These are phyloP conservation scores for Hyperopisus bebe DNA, from an alignment of 2,113 vertebrate species.

Conservation along the genomic window DNA sequence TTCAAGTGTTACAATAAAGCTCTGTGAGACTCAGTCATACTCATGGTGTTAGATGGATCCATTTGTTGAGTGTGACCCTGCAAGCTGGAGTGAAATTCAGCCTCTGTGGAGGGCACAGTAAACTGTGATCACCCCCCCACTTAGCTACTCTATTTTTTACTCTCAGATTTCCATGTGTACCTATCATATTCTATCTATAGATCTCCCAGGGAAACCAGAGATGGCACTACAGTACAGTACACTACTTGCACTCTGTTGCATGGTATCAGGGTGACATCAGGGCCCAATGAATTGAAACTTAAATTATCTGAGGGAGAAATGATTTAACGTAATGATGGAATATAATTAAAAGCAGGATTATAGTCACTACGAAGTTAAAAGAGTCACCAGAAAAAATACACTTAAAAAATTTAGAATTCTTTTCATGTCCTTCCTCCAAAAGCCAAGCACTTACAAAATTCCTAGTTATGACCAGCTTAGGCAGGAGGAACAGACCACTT, in stretches of 20 bases:
- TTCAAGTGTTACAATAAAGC: not conserved
- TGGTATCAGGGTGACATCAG: not conserved
- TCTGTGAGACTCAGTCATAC: not conserved
- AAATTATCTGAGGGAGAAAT: not conserved
- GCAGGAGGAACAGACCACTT: not conserved
- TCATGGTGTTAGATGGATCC: not conserved
- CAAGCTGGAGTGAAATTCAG: not conserved
- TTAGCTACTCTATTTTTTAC: slow-evolving; percentile 17
- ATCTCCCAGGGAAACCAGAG: slow-evolving; percentile 45
- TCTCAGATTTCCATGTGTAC: slow-evolving; percentile 24
- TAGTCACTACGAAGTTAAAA: not conserved
- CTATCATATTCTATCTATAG: slow-evolving; percentile 49
- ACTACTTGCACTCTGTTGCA: slow-evolving; percentile 16
- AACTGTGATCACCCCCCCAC: not conserved
- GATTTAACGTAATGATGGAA: not conserved
- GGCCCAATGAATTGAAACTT: not conserved
- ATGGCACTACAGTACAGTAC: slow-evolving; percentile 16
- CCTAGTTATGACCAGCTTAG: not conserved
- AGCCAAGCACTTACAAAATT: not conserved
- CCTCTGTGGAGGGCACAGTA: not conserved
- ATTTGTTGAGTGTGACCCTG: not conserved
- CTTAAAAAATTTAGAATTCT: not conserved
- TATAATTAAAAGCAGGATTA: not conserved
- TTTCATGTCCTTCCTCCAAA: not conserved
- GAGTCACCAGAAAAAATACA: not conserved